phyloP scores from a whole-genome alignment of 2,797 vertebrate genomes.

The Sebastes trivittatus region DNA sequence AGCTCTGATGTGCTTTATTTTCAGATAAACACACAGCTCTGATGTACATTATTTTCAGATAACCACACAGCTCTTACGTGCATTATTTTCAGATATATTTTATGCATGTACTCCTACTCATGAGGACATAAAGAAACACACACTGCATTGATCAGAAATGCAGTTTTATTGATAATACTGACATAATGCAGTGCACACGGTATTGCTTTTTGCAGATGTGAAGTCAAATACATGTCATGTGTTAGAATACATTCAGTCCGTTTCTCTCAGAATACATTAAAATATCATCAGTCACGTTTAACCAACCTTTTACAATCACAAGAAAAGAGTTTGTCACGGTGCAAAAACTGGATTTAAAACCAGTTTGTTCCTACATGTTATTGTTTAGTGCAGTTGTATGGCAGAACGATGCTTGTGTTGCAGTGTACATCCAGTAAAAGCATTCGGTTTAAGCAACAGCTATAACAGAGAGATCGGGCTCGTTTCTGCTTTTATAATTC shows the following conservation, averaged over 20 bases:
- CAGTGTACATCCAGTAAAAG: background rate
- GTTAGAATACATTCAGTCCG: conserved; percentile 43
- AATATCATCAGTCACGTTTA: background rate
- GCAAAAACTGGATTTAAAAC: background rate
- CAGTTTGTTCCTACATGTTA: background rate
- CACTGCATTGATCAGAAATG: conserved; percentile 10
- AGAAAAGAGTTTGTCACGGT: background rate
- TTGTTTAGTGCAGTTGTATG: background rate
- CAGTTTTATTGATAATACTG: conserved; percentile 62
- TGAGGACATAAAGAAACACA: background rate
- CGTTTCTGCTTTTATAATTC: background rate
- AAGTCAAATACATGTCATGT: conserved; percentile 11
- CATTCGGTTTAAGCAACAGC: background rate
- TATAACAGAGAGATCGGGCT: background rate
- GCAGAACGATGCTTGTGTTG: background rate
- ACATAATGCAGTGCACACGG: conserved; percentile 20
- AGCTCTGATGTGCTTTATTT: background rate
- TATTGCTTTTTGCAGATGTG: conserved; percentile 29
- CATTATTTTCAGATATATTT: background rate
- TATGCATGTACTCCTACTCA: background rate
- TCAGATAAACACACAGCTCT: background rate
- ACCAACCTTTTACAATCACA: background rate
- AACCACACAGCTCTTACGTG: background rate
- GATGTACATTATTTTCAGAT: background rate
- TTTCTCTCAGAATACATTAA: conserved; percentile 22